phyloP scores from a whole-genome alignment of 2,113 vertebrate genomes.

The Osmerus eperlanus region DNA sequence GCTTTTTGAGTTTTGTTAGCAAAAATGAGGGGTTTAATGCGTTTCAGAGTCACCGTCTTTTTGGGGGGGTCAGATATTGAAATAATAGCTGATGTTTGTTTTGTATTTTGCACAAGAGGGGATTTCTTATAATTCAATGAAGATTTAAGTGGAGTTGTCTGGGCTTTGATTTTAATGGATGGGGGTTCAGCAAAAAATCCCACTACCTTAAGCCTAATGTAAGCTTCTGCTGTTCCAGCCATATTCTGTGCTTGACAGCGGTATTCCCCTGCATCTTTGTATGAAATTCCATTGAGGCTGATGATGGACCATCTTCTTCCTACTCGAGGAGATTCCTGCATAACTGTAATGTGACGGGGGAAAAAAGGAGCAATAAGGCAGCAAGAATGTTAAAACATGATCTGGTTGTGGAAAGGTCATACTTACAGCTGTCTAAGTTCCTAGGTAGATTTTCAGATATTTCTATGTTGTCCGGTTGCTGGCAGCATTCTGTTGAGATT shows the following conservation, averaged over 20 bases:
- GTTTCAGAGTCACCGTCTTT: conserved; percentile 11
- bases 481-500: conserved; percentile 60
- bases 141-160: conserved; percentile 35
- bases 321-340: conserved; percentile 86
- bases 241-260: conserved; percentile 88
- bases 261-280: conserved; percentile 89
- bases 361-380: background rate
- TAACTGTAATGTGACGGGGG: conserved; percentile 67
- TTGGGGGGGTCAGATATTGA: background rate
- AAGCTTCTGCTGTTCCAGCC: conserved; percentile 85
- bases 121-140: conserved; percentile 29
- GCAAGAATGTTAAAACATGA: background rate
- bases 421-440: conserved; percentile 66
- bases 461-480: conserved; percentile 28
- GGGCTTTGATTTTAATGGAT: conserved; percentile 41
- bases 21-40: background rate
- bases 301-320: conserved; percentile 90
- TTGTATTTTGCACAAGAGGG: conserved; percentile 1
- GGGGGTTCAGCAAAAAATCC: conserved; percentile 67
- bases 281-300: conserved; percentile 84
- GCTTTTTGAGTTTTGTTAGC: conserved; percentile 20
- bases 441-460: conserved; percentile 53
- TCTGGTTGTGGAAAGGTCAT: too few species aligned
- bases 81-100: background rate
- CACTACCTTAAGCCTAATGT: conserved; percentile 82